phyloP scores from a whole-genome alignment of 37 sponge, comb jelly and placozoan species.

The Crambe crambe region DNA sequence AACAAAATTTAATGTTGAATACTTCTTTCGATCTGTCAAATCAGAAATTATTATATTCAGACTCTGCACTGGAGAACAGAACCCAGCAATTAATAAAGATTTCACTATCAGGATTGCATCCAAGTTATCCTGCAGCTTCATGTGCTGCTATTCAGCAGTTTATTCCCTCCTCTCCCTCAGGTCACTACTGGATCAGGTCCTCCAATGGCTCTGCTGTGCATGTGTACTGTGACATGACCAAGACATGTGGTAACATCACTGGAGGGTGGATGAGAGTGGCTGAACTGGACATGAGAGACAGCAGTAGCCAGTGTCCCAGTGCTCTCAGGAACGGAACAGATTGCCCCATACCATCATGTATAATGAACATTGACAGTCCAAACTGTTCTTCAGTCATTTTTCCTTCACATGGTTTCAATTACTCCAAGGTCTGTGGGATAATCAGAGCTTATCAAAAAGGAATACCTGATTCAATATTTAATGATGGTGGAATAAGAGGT shows the following conservation, averaged over 20 bases:
- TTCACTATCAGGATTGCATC: too few species aligned
- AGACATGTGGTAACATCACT: constrained; percentile 6
- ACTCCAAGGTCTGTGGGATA: constrained; percentile 29
- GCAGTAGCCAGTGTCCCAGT: constrained; percentile 10
- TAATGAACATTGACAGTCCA: background rate
- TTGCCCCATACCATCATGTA: background rate
- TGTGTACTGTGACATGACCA: constrained; percentile 29
- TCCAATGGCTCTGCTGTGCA: background rate
- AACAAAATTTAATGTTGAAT: too few species aligned
- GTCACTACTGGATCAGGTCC: constrained; percentile 3
- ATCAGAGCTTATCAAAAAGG: constrained; percentile 29
- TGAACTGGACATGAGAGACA: constrained; percentile 24
- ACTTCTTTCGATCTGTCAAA: too few species aligned
- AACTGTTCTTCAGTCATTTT: background rate
- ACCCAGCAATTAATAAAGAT: too few species aligned
- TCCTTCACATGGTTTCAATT: background rate
- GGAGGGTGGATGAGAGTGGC: constrained; percentile 32
- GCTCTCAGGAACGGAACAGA: background rate
- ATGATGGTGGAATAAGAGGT: too few species aligned
- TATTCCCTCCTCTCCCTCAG: constrained; percentile 12
- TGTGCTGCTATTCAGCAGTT: background rate
- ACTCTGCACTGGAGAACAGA: too few species aligned
- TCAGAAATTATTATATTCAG: too few species aligned
- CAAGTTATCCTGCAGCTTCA: background rate
- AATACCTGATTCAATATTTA: constrained; percentile 1